Base-by-base conservation (phyloP, 2,888 invertebrate species). In the Chrysodeixis includens region DNA sequence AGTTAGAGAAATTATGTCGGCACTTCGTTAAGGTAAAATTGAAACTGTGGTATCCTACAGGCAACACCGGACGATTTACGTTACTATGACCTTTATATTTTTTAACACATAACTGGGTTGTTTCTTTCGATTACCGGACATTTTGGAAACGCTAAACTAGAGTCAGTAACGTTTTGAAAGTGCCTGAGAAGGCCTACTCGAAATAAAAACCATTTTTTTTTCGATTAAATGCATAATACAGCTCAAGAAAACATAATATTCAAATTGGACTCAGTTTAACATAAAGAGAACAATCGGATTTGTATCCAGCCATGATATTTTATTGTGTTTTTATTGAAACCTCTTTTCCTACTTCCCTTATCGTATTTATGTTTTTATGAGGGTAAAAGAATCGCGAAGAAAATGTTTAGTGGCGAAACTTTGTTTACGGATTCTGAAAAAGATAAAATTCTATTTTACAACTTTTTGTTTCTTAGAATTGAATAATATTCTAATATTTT, bases 241-340 rank as follows among this genome's bases (percentile, higher is more conserved):
- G 5, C 40, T 40, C 40, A 40, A 40, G 14, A 40, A 6, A n/a
- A n/a, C 40, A 40, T 40, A 5, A n/a, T 40, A 40, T 40, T 40
- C 40, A 40, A n/a, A 40, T 76, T 63, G 9, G 30, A 22, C 56
- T 63, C 72, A 71, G 35, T 62, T 5, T 0, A 59, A 44, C 51
- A 30, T 0, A 60, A 30, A 30, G 2, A 20, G 20, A 54, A 26
- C 40, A 26, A 62, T 56, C 30, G 20, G 30, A 53, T 56, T 56
- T 52, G 30, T 56, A 52, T 35, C 62, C 40, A 52, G 18, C 16
- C 46, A 49, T 49, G 46, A 18, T 20, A 20, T 56, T 62, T 62
- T 54, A 44, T 54, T 35, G 26, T 3, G 14, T 49, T 64, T 58
- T 58, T 64, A 54, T 58, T 54, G 22, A 54, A 64, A 51, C 12